Evolutionary conservation across 30 jellyfish, hydroid and myxozoan species (phyloP).

Genomic region (Hydractinia echinata): DNA sequence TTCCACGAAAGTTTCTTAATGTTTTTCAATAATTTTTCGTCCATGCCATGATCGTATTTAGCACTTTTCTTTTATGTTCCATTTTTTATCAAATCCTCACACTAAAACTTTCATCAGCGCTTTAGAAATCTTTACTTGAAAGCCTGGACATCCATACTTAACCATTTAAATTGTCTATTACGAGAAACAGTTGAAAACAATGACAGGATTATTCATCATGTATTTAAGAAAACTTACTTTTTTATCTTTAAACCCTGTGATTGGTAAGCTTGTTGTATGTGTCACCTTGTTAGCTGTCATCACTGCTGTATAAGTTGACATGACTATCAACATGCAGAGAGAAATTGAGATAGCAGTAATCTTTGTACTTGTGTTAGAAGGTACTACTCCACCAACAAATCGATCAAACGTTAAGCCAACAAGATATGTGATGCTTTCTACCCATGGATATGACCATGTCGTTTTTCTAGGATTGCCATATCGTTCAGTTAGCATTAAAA

Average conservation of each 20-base stretch:
- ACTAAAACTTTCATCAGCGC: neutral
- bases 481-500: neutral
- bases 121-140: neutral
- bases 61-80: neutral
- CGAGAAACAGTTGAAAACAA: no score
- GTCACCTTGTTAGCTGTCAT: constrained; percentile 67
- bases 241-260: constrained; percentile 53
- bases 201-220: neutral
- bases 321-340: constrained; percentile 56
- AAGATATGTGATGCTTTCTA: constrained; percentile 44
- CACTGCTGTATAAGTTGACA: constrained; percentile 78
- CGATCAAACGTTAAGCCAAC: constrained; percentile 71
- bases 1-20: no score
- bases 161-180: no score
- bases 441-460: constrained; percentile 14
- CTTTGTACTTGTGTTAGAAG: constrained; percentile 48
- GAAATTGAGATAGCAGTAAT: constrained; percentile 58
- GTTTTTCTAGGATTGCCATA: neutral
- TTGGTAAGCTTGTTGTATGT: constrained; percentile 7
- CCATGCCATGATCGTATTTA: no score
- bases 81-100: no score
- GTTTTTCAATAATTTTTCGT: no score
- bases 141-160: no score
- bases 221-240: constrained; percentile 34
- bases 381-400: constrained; percentile 53